Conservation (phyloP, 2,113 vertebrate genomes). For the Myrmophylax atrothorax region DNA sequence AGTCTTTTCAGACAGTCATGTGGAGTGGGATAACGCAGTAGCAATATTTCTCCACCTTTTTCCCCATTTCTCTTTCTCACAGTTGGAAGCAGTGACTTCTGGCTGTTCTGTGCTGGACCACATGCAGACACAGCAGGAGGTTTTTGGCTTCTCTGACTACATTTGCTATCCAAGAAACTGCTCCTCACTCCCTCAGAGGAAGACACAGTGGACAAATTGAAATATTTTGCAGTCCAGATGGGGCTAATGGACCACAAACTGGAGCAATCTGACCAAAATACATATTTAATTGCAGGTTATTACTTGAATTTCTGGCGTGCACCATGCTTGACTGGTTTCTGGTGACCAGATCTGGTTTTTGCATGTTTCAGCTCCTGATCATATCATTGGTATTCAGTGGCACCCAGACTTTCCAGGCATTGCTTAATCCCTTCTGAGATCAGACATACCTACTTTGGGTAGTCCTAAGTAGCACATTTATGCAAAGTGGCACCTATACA, state of each 20-base stretch:
- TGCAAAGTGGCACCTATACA: background rate
- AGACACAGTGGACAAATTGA: background rate
- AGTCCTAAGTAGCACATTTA: background rate
- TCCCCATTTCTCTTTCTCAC: background rate
- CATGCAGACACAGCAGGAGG: constrained; percentile 43
- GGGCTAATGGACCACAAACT: constrained; percentile 32
- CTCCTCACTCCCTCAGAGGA: background rate
- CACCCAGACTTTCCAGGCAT: background rate
- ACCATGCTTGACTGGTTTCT: background rate
- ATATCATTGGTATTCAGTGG: background rate
- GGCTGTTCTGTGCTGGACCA: constrained; percentile 22
- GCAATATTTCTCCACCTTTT: background rate
- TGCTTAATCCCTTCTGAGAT: background rate
- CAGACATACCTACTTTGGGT: background rate
- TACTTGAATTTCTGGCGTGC: constrained; percentile 1
- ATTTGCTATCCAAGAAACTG: constrained; percentile 39
- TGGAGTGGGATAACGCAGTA: background rate
- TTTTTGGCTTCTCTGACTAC: constrained; percentile 24
- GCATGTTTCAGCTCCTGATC: background rate
- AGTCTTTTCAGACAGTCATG: background rate
- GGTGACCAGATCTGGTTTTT: background rate
- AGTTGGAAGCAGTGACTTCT: constrained; percentile 16
- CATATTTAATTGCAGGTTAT: constrained; percentile 11
- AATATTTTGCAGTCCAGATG: constrained; percentile 34
- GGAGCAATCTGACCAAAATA: constrained; percentile 5